Evolutionary conservation across 1,140 invertebrate genomes (phyloP), one percentile per base, ranked within the genome.

Genomic region (Leucophenga varia): DNA sequence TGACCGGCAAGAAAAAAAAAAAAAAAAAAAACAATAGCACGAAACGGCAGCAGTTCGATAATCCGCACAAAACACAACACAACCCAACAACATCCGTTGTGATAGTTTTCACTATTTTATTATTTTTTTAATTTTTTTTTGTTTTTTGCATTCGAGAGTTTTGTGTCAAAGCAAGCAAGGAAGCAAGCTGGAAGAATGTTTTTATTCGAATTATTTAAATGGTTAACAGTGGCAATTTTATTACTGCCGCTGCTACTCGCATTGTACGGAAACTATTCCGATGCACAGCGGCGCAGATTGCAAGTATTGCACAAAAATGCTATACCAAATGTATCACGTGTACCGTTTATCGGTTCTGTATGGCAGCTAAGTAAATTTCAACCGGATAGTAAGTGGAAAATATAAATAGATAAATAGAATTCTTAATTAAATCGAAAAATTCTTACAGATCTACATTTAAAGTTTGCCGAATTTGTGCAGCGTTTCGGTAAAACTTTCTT

Each of bases 401-500:
- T 4, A 8, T n/a, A 37, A 10, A 37, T 16, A n/a, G 16, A 37
- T 2, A 37, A 37, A 4, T 13, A 3, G 30, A 14, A 13, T 30
- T 30, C 6, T 10, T n/a, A 30, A 21, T 30, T 25, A 42, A 30
- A 30, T 30, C 14, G 32, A 14, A 14, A 14, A 36, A 36, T 45
- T 37, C 13, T 28, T 14, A 14, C 17, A 70, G 65, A 70, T 50
- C 43, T 71, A 2, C 57, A 70, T 14, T 50, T 51, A 14, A 70
- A 70, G 30, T 70, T 71, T 19, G 42, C 41, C 2, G 61, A 65
- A 21, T 70, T 58, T 44, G 51, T 65, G 12, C 3, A 35, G 35
- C 61, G 54, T 2, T 70, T 52, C 32, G 13, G 74, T 75, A 49
- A 80, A 79, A 32, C 87, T 81, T 87, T 78, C 85, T 28, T 78